Evolutionary conservation across 2,888 invertebrate genomes (phyloP), one percentile per base, ranked within the genome.

Genomic region (Therioaphis trifolii): DNA sequence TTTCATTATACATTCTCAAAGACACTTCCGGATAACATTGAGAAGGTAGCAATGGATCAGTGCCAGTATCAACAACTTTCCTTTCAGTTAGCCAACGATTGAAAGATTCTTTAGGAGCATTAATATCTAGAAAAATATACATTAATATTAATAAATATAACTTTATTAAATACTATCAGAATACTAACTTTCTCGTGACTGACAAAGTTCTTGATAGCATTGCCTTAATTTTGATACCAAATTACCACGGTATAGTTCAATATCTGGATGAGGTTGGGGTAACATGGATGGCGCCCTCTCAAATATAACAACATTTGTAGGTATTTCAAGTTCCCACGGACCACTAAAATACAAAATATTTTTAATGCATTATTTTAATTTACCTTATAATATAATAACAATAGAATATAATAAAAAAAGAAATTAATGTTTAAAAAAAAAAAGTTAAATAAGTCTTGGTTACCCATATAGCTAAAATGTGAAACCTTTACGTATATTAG

Each of bases 1-100:
- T 96, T 90, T 98, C 98, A 86, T 96, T 93, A 89, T 97, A 97
- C 97, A 98, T 97, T 1, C 95, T 94, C 88, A 93, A 92, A 7
- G 98, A 98, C 87, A 98, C 94, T 90, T 97, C 97, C 1, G 96
- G 95, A 86, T 93, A 93, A 89, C 98, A 98, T 88, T 94, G 94
- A 89, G 96, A 96, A 11, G 98, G 98, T 75, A 98, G 90, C 76
- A 98, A 89, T 0, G 98, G 96, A 90, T 98, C 98, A 84, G 92
- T 93, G 1, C 98, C 98, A 87, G 92, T 93, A 88, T 97, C 96
- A 86, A 94, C 92, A 0, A 97, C 95, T 90, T 97, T 97, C 61
- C 98, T 92, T 89, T 98, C 98, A 93, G 98, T 94, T 79, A 98
- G 89, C 98, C 98, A 99, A 72, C 96, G 92, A 89, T 97, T 97